A percentile compares a stretch with the other conserved stretches of the same genome.
Evolutionary conservation across 2,113 vertebrate genomes (phyloP).

Genomic region (Cairina moschata): DNA sequence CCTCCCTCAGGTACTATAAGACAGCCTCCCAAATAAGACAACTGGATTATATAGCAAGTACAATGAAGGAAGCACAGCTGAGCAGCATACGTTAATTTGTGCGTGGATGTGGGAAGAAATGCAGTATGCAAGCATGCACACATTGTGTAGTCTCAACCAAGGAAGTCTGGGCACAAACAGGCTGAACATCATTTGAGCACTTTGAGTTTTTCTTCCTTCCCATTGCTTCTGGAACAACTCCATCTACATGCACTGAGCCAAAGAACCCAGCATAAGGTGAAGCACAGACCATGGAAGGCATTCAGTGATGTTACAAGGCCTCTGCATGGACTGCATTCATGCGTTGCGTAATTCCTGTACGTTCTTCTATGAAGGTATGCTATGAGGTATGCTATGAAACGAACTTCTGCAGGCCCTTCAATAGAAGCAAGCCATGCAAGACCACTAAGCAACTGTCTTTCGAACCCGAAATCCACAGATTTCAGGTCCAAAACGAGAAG

Average conservation of each 20-base stretch:
- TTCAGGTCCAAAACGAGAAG: not conserved
- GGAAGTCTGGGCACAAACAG: not conserved
- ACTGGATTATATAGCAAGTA: not conserved
- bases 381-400: not conserved
- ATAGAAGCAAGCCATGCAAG: not conserved
- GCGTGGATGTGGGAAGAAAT: fast-evolving
- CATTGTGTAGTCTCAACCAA: not conserved
- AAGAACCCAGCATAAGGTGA: not conserved
- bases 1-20: not conserved
- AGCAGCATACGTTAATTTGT: not conserved
- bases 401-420: not conserved
- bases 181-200: not conserved
- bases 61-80: not conserved
- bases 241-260: not conserved
- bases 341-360: not conserved
- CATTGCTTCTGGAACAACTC: not conserved
- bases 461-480: not conserved
- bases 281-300: not conserved
- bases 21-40: not conserved
- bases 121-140: not conserved
- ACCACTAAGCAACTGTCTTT: not conserved
- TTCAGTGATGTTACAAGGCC: not conserved
- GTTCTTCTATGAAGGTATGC: not conserved
- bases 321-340: not conserved
- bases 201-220: not conserved